Base-by-base conservation (phyloP, 2,888 invertebrate species). In the Pseudococcus longispinus region DNA sequence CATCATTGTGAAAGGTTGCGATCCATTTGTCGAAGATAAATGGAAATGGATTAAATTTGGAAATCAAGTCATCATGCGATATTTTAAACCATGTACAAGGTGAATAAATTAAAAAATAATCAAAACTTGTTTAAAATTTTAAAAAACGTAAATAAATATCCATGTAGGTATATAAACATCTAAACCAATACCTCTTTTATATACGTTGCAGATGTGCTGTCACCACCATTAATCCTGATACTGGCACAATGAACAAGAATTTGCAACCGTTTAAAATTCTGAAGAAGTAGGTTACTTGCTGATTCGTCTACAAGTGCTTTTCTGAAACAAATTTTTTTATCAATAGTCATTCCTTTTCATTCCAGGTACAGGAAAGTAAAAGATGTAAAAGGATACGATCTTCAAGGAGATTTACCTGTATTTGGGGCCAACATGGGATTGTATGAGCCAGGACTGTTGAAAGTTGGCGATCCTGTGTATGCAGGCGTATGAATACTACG, bases 41-140 rank as follows among this genome's bases (percentile, higher is more conserved):
- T 95, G 95, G 95, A 92, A 93, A 87, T 95, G 93, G 91, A 90
- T 95, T 5, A 94, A 93, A 90, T 94, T 95, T 86, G 94, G 95
- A 8, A 90, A 91, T 44, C 91, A 93, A 6, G 92, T 93, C 15
- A 89, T 93, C 83, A 94, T 95, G 89, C 92, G 93, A 90, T 92
- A 93, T 88, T 91, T 94, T 26, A 94, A 93, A 90, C 93, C 94
- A 0, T 95, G 95, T 89, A 92, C 93, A 0, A 93, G 94, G 92
- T 95, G 46, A 77, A 6, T 6, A 65, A 42, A 11, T 42, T 3
- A 13, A 80, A 37, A 13, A 80, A 37, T 42, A 55, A 55, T n/a
- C 15, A 55, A 55, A 55, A 55, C 1, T n/a, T 55, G 55, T n/a
- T 20, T 2, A 55, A 13, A 55, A 55, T 55, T 55, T n/a, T 5